A percentile compares a stretch with the other conserved stretches of the same genome.
phyloP scores from a whole-genome alignment of 2,888 invertebrate genomes.

The Therioaphis trifolii region DNA sequence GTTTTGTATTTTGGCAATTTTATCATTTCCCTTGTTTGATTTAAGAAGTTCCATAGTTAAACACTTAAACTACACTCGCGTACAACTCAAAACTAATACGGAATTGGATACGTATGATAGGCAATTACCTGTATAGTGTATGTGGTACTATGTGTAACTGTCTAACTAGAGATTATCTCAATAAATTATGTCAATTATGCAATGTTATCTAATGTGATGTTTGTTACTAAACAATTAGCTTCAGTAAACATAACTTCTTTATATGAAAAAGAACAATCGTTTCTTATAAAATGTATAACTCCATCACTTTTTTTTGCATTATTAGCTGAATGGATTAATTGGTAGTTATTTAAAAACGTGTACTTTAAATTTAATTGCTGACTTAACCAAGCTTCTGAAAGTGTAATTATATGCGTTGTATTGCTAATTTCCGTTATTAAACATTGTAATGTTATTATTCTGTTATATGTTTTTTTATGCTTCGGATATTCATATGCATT shows the following conservation, averaged over 20 bases:
- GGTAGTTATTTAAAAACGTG: slow-evolving; percentile 21
- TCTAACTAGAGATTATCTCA: no score
- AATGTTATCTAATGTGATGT: background rate
- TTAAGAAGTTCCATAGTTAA: no score
- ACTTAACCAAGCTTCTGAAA: slow-evolving; percentile 8
- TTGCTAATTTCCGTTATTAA: background rate
- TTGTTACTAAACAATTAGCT: slow-evolving; percentile 28
- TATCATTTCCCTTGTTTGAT: no score
- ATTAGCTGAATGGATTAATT: background rate
- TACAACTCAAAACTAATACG: no score
- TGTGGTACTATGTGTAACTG: no score
- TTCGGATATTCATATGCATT: background rate
- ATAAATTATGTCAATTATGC: no score
- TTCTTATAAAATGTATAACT: background rate
- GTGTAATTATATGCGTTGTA: background rate
- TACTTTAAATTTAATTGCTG: background rate
- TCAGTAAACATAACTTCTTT: slow-evolving; percentile 12
- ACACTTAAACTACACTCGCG: no score
- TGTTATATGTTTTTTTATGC: slow-evolving; percentile 5
- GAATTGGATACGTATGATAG: no score
- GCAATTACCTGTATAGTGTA: no score
- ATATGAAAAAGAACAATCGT: slow-evolving; percentile 21
- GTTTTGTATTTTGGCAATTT: no score
- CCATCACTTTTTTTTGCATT: slow-evolving; percentile 15
- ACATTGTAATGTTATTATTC: slow-evolving; percentile 1